phyloP scores from a whole-genome alignment of 2,888 invertebrate genomes.

The Latheticus oryzae region DNA sequence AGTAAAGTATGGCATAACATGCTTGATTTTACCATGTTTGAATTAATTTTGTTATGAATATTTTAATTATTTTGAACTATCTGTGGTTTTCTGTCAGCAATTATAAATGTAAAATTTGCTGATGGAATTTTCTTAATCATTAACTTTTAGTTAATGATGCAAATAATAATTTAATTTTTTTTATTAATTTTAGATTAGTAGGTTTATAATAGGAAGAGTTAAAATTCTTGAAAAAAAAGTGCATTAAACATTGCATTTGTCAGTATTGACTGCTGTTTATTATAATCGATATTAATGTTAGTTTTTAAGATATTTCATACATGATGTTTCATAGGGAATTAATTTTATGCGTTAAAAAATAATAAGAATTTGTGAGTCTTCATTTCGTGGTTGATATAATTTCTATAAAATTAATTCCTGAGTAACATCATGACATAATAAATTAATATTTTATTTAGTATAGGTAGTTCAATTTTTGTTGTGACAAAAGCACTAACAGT shows the following conservation, averaged over 20 bases:
- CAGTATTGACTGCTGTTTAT: not conserved
- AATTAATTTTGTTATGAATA: constrained; percentile 14
- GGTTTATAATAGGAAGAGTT: too few relatives aligned
- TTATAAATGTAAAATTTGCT: constrained; percentile 14
- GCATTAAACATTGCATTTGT: not conserved
- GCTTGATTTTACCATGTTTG: constrained; percentile 14
- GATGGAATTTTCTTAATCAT: constrained; percentile 17
- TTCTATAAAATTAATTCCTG: not conserved
- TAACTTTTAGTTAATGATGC: constrained; percentile 3
- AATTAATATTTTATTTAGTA: constrained; percentile 4
- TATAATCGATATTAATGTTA: constrained; percentile 1
- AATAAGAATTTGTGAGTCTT: too few relatives aligned
- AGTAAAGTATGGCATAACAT: constrained; percentile 18
- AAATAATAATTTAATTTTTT: constrained; percentile 7
- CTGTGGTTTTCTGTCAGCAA: constrained; percentile 15
- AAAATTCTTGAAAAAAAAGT: constrained; percentile 8
- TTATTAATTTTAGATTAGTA: constrained; percentile 9
- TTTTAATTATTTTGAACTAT: constrained; percentile 19
- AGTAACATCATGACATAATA: not conserved
- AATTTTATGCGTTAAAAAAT: too few relatives aligned
- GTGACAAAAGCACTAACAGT: too few relatives aligned
- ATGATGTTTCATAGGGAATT: too few relatives aligned
- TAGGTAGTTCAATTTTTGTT: too few relatives aligned
- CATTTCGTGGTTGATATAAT: not conserved
- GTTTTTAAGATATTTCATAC: constrained; percentile 7